Conservation (phyloP, 2,113 vertebrate genomes). For the Apaloderma vittatum region DNA sequence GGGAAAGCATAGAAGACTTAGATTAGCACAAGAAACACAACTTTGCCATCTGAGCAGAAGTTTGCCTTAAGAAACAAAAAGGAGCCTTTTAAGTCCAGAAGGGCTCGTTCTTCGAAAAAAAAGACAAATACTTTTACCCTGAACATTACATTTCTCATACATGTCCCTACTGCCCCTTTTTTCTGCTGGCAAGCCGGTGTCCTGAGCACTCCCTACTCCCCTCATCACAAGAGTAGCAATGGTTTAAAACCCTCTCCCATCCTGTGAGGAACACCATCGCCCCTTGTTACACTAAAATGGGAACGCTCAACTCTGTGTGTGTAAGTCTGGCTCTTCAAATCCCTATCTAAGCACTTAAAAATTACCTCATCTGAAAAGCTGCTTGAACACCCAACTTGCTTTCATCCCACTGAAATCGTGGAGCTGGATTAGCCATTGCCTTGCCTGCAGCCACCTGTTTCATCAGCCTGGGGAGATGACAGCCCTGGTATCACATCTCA, state of each 20-base stretch:
- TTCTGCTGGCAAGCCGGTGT: fast-evolving
- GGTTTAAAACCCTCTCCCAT: background rate
- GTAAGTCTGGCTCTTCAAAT: background rate
- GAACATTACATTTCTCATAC: background rate
- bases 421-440: background rate
- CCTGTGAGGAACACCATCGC: background rate
- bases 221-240: background rate
- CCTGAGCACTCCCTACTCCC: background rate
- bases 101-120: background rate
- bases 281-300: background rate
- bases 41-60: background rate
- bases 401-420: background rate
- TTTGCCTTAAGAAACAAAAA: background rate
- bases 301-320: background rate
- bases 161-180: background rate
- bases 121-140: background rate
- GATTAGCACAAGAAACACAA: background rate
- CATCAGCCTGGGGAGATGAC: background rate
- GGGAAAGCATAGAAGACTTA: background rate
- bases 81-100: background rate
- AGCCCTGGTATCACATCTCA: background rate
- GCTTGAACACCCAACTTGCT: background rate
- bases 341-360: background rate
- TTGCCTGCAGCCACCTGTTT: background rate
- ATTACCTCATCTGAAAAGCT: conserved; percentile 8